Base-by-base conservation (phyloP, 1,140 invertebrate genomes). In the Ostrea edulis region DNA sequence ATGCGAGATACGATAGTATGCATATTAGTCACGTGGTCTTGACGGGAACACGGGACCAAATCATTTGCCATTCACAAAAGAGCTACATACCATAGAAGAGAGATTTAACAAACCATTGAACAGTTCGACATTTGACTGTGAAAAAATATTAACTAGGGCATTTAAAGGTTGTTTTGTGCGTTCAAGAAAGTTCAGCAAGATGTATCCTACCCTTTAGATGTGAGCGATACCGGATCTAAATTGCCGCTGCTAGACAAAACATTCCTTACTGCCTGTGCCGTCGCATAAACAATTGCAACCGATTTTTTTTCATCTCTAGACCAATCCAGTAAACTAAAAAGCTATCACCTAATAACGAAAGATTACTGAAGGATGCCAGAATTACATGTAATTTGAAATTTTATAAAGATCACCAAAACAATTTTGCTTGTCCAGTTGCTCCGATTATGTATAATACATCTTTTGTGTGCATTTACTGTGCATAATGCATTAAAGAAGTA, bases 71-170 rank as follows among this genome's bases (percentile, higher is more conserved):
- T 77, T 77, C 68, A 77, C 68, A 77, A 77, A 77, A 77, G 68
- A 77, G 68, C 68, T 77, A 77, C 68, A 77, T 77, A 77, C 68
- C 68, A 77, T 29, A 77, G 25, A 77, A 77, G 68, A 77, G 35
- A 77, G 25, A 77, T 77, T 77, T 77, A 77, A 77, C 68, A 77
- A 77, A 77, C 68, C 68, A 77, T 77, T 77, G 68, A 77, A 25
- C 68, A 77, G 9, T 77, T 77, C 68, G 25, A 77, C 68, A 77
- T 22, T 77, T 77, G 68, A 77, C 68, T 77, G 68, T 8, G 55
- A 77, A 77, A 22, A 77, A 77, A 77, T 25, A 44, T 77, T 77
- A 77, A 77, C 68, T 77, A 25, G 68, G 68, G 9, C 68, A 77
- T 77, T 77, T 77, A 77, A 77, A 77, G 68, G 25, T 77, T 77